phyloP scores from a whole-genome alignment of 2,797 vertebrate species.

The Rhadinocentrus ornatus region DNA sequence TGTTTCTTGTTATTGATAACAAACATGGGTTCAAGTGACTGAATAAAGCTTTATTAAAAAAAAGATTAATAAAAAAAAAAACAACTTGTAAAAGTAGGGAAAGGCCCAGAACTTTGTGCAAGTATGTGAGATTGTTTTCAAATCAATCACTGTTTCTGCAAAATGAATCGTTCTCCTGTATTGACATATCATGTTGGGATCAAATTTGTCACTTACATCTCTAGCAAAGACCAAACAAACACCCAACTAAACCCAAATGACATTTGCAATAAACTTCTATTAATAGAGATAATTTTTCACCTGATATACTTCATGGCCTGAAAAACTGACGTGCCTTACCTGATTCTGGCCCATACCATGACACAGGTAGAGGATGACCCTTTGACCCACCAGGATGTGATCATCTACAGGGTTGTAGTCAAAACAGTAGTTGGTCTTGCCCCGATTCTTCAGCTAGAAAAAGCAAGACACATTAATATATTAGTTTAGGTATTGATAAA shows the following conservation, averaged over 20 bases:
- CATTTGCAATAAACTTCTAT: background rate
- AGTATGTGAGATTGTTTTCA: too few species aligned
- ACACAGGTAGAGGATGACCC: constrained; percentile 90
- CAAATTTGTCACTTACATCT: background rate
- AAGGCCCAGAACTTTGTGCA: too few species aligned
- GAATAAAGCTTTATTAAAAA: background rate
- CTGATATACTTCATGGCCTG: background rate
- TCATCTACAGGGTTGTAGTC: constrained; percentile 94
- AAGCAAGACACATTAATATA: background rate
- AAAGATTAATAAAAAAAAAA: background rate
- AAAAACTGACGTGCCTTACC: constrained; percentile 72
- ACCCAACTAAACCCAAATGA: constrained; percentile 5
- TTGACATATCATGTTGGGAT: background rate
- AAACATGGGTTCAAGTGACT: background rate
- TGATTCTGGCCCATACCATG: constrained; percentile 99
- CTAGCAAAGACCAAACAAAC: background rate
- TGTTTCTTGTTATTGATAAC: constrained; percentile 5
- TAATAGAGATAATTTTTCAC: background rate
- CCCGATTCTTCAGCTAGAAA: constrained; percentile 89
- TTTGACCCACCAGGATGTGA: constrained; percentile 81
- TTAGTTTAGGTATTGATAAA: background rate
- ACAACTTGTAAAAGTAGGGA: background rate
- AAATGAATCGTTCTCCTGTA: background rate
- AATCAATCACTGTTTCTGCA: background rate
- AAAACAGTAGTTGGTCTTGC: constrained; percentile 89